Evolutionary conservation across 1,140 invertebrate genomes (phyloP).

Genomic region (Diabrotica undecimpunctata): DNA sequence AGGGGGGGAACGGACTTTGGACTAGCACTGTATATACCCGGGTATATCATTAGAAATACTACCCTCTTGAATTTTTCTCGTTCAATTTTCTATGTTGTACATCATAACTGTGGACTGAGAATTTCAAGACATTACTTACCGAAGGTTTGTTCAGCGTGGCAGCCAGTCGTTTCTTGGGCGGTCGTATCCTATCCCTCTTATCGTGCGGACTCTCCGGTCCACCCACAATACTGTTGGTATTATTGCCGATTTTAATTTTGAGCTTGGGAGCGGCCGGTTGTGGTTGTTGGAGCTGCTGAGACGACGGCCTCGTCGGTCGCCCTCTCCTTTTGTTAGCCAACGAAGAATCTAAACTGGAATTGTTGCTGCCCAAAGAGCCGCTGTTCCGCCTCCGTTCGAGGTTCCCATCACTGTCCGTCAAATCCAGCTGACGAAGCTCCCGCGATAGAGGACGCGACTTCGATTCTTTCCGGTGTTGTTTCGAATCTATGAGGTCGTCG

Average conservation of each 20-base stretch:
- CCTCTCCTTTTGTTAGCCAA: conserved; percentile 55
- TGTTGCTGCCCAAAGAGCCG: conserved; percentile 47
- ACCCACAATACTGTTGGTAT: conserved; percentile 56
- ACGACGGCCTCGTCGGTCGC: conserved; percentile 46
- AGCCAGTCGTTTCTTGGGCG: conserved; percentile 75
- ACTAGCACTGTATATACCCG: too few relatives aligned
- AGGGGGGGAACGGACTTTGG: too few relatives aligned
- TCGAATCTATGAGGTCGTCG: conserved; percentile 62
- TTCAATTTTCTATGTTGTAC: too few relatives aligned
- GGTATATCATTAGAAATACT: too few relatives aligned
- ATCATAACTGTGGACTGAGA: too few relatives aligned
- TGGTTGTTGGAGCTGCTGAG: conserved; percentile 33
- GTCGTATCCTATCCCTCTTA: conserved; percentile 57
- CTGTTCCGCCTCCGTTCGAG: conserved; percentile 49
- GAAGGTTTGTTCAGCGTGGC: conserved; percentile 53
- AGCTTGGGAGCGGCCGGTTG: conserved; percentile 62
- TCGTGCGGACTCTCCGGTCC: conserved; percentile 46
- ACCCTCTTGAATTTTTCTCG: too few relatives aligned
- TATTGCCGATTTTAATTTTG: conserved; percentile 80
- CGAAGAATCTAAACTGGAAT: conserved; percentile 35
- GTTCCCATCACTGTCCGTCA: conserved; percentile 48
- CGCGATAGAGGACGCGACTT: conserved; percentile 49
- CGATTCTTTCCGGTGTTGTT: conserved; percentile 66
- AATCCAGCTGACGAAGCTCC: conserved; percentile 55
- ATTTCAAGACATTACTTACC: not conserved